A percentile compares a stretch with the other conserved stretches of the same genome.
Conservation (phyloP, 2,888 invertebrate species). For the Drosophila quinaria region DNA sequence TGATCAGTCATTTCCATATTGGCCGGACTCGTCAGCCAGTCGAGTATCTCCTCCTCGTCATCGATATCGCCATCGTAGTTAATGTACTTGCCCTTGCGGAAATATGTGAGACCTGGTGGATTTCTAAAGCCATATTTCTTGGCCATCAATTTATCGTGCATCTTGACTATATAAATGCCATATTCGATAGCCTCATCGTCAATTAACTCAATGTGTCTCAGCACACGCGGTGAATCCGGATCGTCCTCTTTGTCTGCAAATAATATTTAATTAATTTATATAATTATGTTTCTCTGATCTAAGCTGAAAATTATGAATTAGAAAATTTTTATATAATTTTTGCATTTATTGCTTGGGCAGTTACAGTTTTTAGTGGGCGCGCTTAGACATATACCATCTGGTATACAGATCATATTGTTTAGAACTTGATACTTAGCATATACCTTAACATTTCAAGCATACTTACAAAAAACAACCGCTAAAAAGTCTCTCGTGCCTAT, state of each 20-base stretch:
- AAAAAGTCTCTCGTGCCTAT: slow-evolving; percentile 96
- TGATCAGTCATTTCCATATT: slow-evolving; percentile 97
- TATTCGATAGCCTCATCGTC: slow-evolving; percentile 97
- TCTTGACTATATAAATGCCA: slow-evolving; percentile 95
- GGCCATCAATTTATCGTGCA: slow-evolving; percentile 95
- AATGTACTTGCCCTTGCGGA: slow-evolving; percentile 94
- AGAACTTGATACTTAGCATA: slow-evolving; percentile 42
- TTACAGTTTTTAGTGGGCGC: slow-evolving; percentile 84
- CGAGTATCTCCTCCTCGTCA: slow-evolving; percentile 94
- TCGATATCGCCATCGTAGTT: slow-evolving; percentile 97
- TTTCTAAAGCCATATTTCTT: slow-evolving; percentile 96
- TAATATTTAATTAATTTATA: background rate
- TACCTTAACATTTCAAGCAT: slow-evolving; percentile 62
- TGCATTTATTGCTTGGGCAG: slow-evolving; percentile 60
- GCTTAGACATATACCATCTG: slow-evolving; percentile 19
- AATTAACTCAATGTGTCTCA: slow-evolving; percentile 95
- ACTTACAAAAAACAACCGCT: slow-evolving; percentile 97
- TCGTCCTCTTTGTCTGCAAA: slow-evolving; percentile 92
- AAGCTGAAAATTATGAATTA: background rate
- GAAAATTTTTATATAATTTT: slow-evolving; percentile 31
- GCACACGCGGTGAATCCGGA: slow-evolving; percentile 91
- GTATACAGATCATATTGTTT: slow-evolving; percentile 8
- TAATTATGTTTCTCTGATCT: background rate
- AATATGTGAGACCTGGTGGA: slow-evolving; percentile 96
- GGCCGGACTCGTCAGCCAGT: slow-evolving; percentile 96